phyloP scores from a whole-genome alignment of 1,140 invertebrate genomes.

The Phocides pigmalion region DNA sequence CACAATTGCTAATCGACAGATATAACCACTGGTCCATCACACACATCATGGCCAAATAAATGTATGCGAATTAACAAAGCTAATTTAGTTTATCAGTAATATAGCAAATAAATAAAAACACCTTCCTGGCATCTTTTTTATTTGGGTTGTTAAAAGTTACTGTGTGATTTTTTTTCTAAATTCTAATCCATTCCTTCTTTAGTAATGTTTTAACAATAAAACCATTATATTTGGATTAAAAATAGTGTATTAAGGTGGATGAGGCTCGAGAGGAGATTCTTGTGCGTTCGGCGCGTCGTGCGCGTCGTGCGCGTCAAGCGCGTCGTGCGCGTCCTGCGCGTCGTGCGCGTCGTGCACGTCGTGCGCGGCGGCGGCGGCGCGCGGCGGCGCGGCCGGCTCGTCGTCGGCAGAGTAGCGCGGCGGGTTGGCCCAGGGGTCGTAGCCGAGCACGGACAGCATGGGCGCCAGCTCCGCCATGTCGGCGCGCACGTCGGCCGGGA shows the following conservation, averaged over 20 bases:
- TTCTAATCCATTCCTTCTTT: no score
- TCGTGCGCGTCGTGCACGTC: neutral
- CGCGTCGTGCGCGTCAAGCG: conserved; percentile 1
- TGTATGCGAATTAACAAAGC: no score
- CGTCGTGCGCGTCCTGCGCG: neutral
- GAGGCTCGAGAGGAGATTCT: conserved; percentile 24
- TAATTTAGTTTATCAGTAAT: no score
- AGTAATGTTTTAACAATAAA: neutral
- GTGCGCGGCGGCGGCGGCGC: conserved; percentile 85
- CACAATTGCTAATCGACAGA: no score
- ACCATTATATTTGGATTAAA: neutral
- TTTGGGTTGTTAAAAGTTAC: no score
- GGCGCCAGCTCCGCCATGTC: conserved; percentile 97
- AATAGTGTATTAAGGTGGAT: conserved; percentile 36
- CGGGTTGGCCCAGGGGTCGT: conserved; percentile 97
- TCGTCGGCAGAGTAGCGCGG: conserved; percentile 91
- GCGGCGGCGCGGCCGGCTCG: neutral
- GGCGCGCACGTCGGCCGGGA: conserved; percentile 94
- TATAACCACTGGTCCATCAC: no score
- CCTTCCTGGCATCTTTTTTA: no score
- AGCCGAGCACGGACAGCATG: conserved; percentile 95
- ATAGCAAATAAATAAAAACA: no score
- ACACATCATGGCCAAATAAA: no score
- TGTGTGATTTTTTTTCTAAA: no score
- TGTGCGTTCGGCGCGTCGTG: conserved; percentile 9